A percentile compares a stretch with the other conserved stretches of the same genome.
These are phyloP conservation scores for Monochamus saltuarius DNA, from an alignment of 1,140 invertebrate species.

Conservation along the genomic window DNA sequence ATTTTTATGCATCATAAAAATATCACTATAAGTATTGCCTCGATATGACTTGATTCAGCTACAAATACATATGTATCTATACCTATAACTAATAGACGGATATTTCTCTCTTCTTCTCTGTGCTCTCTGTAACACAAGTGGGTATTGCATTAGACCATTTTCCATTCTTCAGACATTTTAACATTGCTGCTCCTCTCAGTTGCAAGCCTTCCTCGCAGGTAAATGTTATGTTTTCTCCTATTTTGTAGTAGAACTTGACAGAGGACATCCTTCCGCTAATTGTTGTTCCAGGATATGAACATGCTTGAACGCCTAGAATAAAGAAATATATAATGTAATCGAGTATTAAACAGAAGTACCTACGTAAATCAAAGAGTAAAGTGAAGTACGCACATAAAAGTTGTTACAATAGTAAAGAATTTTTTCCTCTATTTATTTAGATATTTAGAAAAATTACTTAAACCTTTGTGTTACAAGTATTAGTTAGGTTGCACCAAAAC, in stretches of 20 bases:
- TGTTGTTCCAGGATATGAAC: conserved; percentile 81
- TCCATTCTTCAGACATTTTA: conserved; percentile 76
- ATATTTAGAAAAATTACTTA: too few relatives aligned
- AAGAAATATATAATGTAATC: background rate
- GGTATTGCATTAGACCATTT: conserved; percentile 85
- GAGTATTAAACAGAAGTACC: too few relatives aligned
- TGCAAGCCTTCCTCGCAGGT: conserved; percentile 76
- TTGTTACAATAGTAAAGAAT: too few relatives aligned
- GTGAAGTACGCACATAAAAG: too few relatives aligned
- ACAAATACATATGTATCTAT: background rate
- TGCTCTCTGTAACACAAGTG: conserved; percentile 57
- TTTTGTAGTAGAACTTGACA: conserved; percentile 84
- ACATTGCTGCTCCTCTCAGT: conserved; percentile 71
- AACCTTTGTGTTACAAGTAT: too few relatives aligned
- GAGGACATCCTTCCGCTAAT: conserved; percentile 81
- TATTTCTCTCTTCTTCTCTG: conserved; percentile 19
- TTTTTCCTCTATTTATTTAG: too few relatives aligned
- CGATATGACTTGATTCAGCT: too few relatives aligned
- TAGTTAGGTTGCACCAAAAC: too few relatives aligned
- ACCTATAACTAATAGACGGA: background rate
- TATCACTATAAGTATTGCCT: too few relatives aligned
- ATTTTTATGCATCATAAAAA: too few relatives aligned
- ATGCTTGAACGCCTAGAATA: conserved; percentile 71
- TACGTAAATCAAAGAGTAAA: background rate
- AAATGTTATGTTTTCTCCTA: conserved; percentile 82